Conservation (phyloP, 2,888 invertebrate genomes). For the Capitulum mitella region DNA sequence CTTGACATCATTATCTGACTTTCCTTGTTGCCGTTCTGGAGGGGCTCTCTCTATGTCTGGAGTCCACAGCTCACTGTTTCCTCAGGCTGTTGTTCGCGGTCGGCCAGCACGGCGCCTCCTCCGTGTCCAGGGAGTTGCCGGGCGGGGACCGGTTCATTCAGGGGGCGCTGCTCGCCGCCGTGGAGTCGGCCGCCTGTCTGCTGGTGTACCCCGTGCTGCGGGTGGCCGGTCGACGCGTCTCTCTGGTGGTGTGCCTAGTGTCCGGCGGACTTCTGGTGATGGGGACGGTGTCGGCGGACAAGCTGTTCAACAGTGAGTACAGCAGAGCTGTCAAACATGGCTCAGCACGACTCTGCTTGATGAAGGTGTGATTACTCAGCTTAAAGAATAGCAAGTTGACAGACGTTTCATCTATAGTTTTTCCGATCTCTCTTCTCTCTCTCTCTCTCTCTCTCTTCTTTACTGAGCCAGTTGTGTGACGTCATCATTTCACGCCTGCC, state of each 20-base stretch:
- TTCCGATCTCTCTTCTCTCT: too few species aligned
- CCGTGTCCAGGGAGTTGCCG: too few species aligned
- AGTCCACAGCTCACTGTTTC: neutral
- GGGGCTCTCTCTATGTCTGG: neutral
- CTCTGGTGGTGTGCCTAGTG: neutral
- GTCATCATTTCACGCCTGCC: too few species aligned
- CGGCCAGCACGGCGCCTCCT: neutral
- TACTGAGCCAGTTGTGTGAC: too few species aligned
- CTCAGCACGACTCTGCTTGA: too few species aligned
- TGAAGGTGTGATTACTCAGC: too few species aligned
- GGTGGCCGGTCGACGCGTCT: neutral
- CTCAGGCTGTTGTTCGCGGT: neutral
- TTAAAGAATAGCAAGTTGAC: too few species aligned
- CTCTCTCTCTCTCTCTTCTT: too few species aligned
- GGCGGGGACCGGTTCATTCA: neutral
- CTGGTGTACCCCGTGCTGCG: neutral
- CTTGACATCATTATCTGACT: neutral
- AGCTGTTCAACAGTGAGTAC: neutral
- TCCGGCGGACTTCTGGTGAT: neutral
- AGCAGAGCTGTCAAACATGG: too few species aligned
- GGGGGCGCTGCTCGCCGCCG: neutral
- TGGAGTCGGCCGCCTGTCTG: neutral
- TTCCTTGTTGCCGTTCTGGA: neutral
- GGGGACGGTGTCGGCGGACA: neutral
- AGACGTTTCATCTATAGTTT: too few species aligned